These are phyloP conservation scores for Ptychobarbus kaznakovi DNA, from an alignment of 2,797 vertebrate species.

Conservation along the genomic window DNA sequence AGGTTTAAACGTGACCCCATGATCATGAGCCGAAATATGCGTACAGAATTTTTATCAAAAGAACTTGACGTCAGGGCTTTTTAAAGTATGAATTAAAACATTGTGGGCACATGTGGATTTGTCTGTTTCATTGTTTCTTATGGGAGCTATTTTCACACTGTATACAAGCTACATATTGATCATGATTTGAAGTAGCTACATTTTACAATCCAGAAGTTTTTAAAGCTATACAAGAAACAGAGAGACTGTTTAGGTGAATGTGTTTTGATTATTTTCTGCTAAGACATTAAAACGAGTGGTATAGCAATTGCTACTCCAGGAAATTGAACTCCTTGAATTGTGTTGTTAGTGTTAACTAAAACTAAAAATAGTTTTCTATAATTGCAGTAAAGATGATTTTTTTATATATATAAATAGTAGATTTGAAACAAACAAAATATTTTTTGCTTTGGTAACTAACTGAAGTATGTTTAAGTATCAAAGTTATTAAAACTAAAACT, in stretches of 20 bases:
- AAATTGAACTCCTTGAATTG: not conserved
- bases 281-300: not conserved
- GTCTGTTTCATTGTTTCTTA: not conserved
- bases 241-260: not conserved
- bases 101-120: slow-evolving; percentile 10
- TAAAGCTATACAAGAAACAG: not conserved
- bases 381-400: not conserved
- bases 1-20: slow-evolving; percentile 75
- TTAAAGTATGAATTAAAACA: slow-evolving; percentile 32
- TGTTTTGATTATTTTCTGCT: not conserved
- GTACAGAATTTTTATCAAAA: slow-evolving; percentile 50
- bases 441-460: not conserved
- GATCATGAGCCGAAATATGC: slow-evolving; percentile 73
- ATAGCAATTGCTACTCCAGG: not conserved
- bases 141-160: not conserved
- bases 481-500: not conserved
- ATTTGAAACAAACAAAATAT: not conserved
- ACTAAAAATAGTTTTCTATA: not conserved
- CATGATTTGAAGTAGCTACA: not conserved
- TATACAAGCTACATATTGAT: not conserved
- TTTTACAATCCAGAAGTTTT: not conserved
- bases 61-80: slow-evolving; percentile 30
- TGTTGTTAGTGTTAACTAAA: not conserved
- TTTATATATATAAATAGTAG: not conserved
- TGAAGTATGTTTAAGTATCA: not conserved